These are phyloP conservation scores for Thripadectes ignobilis DNA, from an alignment of 2,797 vertebrate genomes.

Conservation along the genomic window DNA sequence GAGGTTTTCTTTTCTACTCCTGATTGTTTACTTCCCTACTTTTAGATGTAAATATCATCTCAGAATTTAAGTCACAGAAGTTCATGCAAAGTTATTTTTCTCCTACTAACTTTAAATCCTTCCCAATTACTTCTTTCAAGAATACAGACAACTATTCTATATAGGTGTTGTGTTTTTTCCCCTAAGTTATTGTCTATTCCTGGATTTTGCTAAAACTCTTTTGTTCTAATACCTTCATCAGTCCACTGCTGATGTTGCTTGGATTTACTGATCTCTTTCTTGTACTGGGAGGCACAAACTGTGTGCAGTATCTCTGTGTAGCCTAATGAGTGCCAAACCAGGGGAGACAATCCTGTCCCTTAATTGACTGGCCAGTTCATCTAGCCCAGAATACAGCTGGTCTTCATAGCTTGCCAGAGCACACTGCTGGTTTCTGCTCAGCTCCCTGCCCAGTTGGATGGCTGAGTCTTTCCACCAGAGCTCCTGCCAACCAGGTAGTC, in stretches of 20 bases:
- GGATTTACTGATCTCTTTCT: not conserved
- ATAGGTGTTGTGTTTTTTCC: fast-evolving
- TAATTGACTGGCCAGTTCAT: not conserved
- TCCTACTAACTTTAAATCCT: not conserved
- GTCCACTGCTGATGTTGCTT: not conserved
- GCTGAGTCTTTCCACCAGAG: not conserved
- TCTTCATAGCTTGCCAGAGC: not conserved
- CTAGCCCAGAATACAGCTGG: not conserved
- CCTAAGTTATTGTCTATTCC: not conserved
- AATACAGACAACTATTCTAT: not conserved
- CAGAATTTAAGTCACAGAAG: not conserved
- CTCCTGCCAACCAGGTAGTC: not conserved
- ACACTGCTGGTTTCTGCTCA: not conserved
- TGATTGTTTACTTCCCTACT: not conserved
- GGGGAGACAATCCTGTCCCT: not conserved
- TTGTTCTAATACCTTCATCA: not conserved
- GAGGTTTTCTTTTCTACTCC: not conserved
- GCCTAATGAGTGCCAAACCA: not conserved
- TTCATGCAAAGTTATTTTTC: not conserved
- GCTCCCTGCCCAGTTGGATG: not conserved
- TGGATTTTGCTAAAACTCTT: not conserved
- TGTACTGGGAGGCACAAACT: not conserved
- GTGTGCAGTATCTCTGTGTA: not conserved
- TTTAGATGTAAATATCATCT: not conserved
- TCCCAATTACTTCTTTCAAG: not conserved